phyloP scores from a whole-genome alignment of 92 coral and sea anemone species.

The Nematostella vectensis region DNA sequence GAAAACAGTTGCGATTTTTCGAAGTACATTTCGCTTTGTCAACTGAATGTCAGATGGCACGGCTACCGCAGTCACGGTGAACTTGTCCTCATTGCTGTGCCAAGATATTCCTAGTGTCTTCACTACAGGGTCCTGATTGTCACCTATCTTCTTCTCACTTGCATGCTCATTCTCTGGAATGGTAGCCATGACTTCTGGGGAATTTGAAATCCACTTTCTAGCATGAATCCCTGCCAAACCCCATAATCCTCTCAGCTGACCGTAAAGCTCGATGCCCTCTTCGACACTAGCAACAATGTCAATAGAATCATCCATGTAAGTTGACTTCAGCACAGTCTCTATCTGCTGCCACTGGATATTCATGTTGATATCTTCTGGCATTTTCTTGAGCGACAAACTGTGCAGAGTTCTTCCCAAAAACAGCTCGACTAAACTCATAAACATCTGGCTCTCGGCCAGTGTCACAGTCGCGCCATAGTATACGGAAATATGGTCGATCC shows the following conservation, averaged over 20 bases:
- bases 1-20: slow-evolving; percentile 39
- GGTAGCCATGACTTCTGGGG: slow-evolving; percentile 20
- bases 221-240: slow-evolving; percentile 39
- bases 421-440: slow-evolving; percentile 25
- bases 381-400: slow-evolving; percentile 52
- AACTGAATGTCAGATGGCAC: slow-evolving; percentile 1
- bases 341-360: slow-evolving; percentile 37
- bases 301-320: slow-evolving; percentile 37
- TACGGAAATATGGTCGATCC: slow-evolving; percentile 31
- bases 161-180: slow-evolving; percentile 42
- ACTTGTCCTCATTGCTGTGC: slow-evolving; percentile 18
- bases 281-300: slow-evolving; percentile 22
- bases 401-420: slow-evolving; percentile 44
- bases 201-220: slow-evolving; percentile 36
- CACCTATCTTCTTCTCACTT: slow-evolving; percentile 30
- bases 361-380: slow-evolving; percentile 22
- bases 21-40: slow-evolving; percentile 43
- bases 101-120: slow-evolving; percentile 25
- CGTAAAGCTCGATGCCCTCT: slow-evolving; percentile 32
- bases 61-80: slow-evolving; percentile 8
- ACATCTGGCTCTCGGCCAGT: slow-evolving; percentile 23
- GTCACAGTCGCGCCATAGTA: slow-evolving; percentile 26
- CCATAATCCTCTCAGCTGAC: slow-evolving; percentile 20
- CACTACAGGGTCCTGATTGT: slow-evolving; percentile 12
- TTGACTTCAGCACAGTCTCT: slow-evolving; percentile 36